Conservation (phyloP, 2,113 vertebrate genomes). For the Scalopus aquaticus region DNA sequence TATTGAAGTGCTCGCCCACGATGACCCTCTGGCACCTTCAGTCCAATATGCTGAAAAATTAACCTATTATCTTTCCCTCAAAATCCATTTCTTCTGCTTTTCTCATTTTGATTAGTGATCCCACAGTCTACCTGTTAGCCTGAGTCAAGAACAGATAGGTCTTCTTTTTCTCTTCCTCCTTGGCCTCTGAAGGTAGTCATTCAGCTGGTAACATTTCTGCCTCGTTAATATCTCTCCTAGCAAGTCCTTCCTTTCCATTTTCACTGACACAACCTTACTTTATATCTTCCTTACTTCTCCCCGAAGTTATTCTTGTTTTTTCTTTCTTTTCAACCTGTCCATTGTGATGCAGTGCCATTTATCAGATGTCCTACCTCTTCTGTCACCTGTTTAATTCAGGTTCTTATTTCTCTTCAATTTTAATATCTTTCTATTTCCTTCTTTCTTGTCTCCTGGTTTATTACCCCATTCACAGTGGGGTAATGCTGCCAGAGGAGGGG, state of each 20-base stretch:
- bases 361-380: background rate
- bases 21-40: background rate
- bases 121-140: background rate
- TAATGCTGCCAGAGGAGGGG: too few relatives aligned
- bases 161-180: slow-evolving; percentile 15
- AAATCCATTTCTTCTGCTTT: background rate
- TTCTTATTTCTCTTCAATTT: background rate
- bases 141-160: background rate
- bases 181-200: background rate
- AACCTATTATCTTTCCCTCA: background rate
- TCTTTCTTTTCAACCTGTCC: background rate
- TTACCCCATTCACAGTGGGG: background rate
- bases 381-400: background rate
- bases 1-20: background rate
- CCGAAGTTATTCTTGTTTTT: background rate
- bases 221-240: background rate
- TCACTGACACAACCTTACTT: background rate
- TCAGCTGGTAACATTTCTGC: background rate
- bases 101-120: background rate
- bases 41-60: background rate
- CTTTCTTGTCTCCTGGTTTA: background rate
- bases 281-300: background rate
- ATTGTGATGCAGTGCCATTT: background rate
- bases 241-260: background rate
- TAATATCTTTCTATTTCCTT: background rate